These are phyloP conservation scores for Bombycilla garrulus DNA, from an alignment of 2,113 vertebrate species.

Conservation along the genomic window DNA sequence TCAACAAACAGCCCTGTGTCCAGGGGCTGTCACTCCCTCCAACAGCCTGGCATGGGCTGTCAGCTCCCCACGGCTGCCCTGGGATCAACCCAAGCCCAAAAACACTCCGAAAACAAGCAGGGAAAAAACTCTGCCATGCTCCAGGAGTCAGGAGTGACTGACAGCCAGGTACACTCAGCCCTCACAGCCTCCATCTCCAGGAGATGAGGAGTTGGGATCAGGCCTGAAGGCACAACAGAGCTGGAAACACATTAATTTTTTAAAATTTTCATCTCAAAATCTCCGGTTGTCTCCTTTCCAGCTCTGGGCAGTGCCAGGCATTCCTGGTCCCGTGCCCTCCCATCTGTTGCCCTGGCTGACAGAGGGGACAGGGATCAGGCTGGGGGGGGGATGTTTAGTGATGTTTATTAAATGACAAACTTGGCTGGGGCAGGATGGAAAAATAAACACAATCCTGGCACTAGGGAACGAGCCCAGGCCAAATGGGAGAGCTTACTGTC, in stretches of 20 bases:
- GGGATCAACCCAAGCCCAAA: neutral
- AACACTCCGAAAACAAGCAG: neutral
- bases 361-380: neutral
- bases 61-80: neutral
- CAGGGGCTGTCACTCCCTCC: neutral
- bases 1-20: constrained; percentile 29
- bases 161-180: neutral
- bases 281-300: neutral
- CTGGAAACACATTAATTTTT: neutral
- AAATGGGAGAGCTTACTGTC: neutral
- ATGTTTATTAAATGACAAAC: constrained; percentile 18
- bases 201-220: neutral
- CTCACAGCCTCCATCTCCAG: neutral
- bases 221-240: neutral
- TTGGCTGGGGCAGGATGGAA: neutral
- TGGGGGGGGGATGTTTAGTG: too few species aligned
- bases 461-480: neutral
- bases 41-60: neutral
- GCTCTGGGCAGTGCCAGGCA: neutral
- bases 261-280: neutral
- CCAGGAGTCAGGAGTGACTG: neutral
- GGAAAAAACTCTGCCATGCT: neutral
- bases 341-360: constrained; percentile 22
- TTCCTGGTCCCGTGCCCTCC: constrained; percentile 7
- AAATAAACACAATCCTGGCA: neutral